Percentiles rank a stretch among this genome's conserved stretches.
phyloP scores from a whole-genome alignment of 2,113 vertebrate genomes.

The Nesogale talazaci region DNA sequence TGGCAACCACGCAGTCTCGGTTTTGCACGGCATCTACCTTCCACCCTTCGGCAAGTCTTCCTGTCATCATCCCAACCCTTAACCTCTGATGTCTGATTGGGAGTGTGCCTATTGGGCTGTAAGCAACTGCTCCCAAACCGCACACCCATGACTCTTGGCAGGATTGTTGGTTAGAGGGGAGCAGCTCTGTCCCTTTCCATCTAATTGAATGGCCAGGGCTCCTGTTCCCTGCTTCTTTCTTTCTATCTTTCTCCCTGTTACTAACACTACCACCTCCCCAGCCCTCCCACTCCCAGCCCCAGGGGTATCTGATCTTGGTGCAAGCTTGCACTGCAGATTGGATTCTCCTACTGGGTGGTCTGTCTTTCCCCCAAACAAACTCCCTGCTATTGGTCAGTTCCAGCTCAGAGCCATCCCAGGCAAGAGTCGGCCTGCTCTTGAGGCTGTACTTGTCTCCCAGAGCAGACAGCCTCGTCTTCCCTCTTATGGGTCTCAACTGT shows the following conservation, averaged over 20 bases:
- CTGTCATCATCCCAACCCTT: neutral
- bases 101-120: neutral
- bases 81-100: neutral
- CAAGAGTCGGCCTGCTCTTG: too few species aligned
- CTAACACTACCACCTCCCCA: too few species aligned
- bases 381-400: too few species aligned
- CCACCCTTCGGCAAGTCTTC: neutral
- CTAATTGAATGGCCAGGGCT: too few species aligned
- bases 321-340: neutral
- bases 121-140: neutral
- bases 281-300: too few species aligned
- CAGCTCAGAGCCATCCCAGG: too few species aligned
- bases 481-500: too few species aligned
- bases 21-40: neutral
- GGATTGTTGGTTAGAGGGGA: neutral
- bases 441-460: too few species aligned
- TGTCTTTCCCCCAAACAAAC: neutral
- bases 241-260: neutral
- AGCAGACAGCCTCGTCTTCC: too few species aligned
- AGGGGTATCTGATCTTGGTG: neutral
- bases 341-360: too few species aligned
- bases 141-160: accelerated
- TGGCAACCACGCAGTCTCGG: slow-evolving; percentile 26
- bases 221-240: neutral
- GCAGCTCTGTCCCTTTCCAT: neutral